Percentiles rank a stretch among this genome's conserved stretches.
phyloP scores from a whole-genome alignment of 1,140 invertebrate species.

The Drosophila azteca region DNA sequence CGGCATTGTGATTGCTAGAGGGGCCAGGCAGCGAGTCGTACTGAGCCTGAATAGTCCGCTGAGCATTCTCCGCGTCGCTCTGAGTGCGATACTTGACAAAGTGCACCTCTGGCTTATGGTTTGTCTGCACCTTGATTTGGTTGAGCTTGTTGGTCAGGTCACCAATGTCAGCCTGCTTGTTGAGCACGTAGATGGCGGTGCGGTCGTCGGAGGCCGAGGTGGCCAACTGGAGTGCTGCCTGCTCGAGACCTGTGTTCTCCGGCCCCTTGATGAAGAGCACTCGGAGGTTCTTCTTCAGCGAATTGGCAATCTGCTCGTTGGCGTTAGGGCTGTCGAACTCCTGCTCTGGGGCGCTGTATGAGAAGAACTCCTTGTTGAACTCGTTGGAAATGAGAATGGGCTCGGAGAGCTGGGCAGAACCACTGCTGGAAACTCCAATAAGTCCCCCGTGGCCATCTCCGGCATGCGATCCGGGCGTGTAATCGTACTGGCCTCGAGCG shows the following conservation, averaged over 20 bases:
- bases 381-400: slow-evolving; percentile 52
- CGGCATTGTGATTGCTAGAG: slow-evolving; percentile 59
- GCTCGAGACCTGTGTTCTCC: slow-evolving; percentile 84
- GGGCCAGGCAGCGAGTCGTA: slow-evolving; percentile 66
- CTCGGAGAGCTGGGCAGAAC: slow-evolving; percentile 53
- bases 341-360: slow-evolving; percentile 69
- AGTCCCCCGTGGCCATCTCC: slow-evolving; percentile 41
- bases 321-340: slow-evolving; percentile 58
- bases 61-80: slow-evolving; percentile 84
- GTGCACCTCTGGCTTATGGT: slow-evolving; percentile 88
- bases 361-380: slow-evolving; percentile 73
- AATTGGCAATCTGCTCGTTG: slow-evolving; percentile 60
- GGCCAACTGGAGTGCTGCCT: slow-evolving; percentile 87
- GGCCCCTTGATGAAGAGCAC: slow-evolving; percentile 94
- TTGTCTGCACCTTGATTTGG: slow-evolving; percentile 50
- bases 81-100: slow-evolving; percentile 90
- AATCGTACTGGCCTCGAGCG: slow-evolving; percentile 64
- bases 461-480: slow-evolving; percentile 43
- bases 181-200: slow-evolving; percentile 92
- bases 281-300: slow-evolving; percentile 91
- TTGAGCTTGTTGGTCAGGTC: slow-evolving; percentile 63
- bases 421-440: slow-evolving; percentile 28
- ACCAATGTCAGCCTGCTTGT: slow-evolving; percentile 86
- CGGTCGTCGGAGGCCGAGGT: slow-evolving; percentile 89
- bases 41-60: slow-evolving; percentile 71